Percentiles rank a stretch among this genome's conserved stretches.
These are phyloP conservation scores for Merops nubicus DNA, from an alignment of 2,113 vertebrate genomes.

Conservation along the genomic window DNA sequence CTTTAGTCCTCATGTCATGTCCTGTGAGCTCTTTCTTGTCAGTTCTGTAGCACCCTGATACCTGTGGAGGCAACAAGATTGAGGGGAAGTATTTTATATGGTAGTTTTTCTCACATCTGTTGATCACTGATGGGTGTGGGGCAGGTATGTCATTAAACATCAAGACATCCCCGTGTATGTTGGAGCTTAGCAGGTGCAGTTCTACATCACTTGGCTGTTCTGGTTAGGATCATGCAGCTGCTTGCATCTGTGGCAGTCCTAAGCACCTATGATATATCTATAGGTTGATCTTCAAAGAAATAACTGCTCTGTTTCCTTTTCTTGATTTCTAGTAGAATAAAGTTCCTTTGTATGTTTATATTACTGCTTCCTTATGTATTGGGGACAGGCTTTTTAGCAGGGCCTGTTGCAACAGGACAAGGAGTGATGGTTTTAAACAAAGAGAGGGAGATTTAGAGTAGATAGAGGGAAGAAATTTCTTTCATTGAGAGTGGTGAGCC, in stretches of 20 bases:
- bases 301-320: not conserved
- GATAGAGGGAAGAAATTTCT: not conserved
- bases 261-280: not conserved
- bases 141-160: not conserved
- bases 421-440: not conserved
- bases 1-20: not conserved
- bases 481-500: fast-evolving
- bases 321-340: not conserved
- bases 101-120: not conserved
- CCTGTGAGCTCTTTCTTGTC: not conserved
- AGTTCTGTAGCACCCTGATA: not conserved
- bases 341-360: not conserved
- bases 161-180: not conserved
- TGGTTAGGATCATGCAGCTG: not conserved
- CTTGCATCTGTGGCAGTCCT: not conserved
- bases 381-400: not conserved
- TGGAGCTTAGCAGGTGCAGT: not conserved
- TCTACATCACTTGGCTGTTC: not conserved
- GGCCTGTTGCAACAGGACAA: fast-evolving
- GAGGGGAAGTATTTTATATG: not conserved
- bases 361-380: not conserved
- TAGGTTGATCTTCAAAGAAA: not conserved
- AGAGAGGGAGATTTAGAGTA: not conserved
- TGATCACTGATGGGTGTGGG: not conserved
- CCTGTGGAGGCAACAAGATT: not conserved